Base-by-base conservation (phyloP, 2,797 vertebrate genomes). In the Anguilla anguilla region DNA sequence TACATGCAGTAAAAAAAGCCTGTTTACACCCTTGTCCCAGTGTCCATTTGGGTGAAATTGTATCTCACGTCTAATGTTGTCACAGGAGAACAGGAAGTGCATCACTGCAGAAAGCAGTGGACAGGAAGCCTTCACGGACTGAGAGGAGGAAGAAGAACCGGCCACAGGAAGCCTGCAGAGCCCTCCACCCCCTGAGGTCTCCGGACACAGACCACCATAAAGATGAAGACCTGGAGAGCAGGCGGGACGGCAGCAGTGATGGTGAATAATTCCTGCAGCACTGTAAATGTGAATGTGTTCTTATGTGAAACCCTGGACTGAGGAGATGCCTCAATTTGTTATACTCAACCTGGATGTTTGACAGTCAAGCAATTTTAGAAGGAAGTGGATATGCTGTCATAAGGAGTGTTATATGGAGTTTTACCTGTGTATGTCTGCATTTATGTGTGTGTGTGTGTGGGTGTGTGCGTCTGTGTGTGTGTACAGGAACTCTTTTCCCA, bases 31-130 rank as follows among this genome's bases (percentile, higher is more conserved):
- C 35, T 77, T 81, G 79, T n/a, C 46, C 79, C 46, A 51, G 43
- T 10, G 43, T 11, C 17, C 89, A 92, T 3, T 74, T 88, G 64
- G 85, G 82, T 74, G 91, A 92, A 49, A 46, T 85, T 6, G 86
- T 83, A 79, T 25, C 79, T 9, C 77, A 1, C 17, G 85, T n/a
- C 28, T 3, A n/a, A 39, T 67, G 17, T 49, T 81, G 85, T 31
- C 69, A 87, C 13, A 31, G 46, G 61, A 72, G 31, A 49, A 69
- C 64, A 87, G 77, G 43, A 83, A 53, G 25, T 49, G 28, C 17
- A 7, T 53, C 69, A 83, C 86, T 85, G 35, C 64, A 82, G 35
- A 85, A 74, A 61, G 39, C 55, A 59, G 10, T 15, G n/a, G 9
- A 25, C 10, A 67, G 55, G 3, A 28, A 77, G 82, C 28, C 83